These are phyloP conservation scores for Microplitis mediator DNA, from an alignment of 1,140 invertebrate genomes.

Conservation along the genomic window DNA sequence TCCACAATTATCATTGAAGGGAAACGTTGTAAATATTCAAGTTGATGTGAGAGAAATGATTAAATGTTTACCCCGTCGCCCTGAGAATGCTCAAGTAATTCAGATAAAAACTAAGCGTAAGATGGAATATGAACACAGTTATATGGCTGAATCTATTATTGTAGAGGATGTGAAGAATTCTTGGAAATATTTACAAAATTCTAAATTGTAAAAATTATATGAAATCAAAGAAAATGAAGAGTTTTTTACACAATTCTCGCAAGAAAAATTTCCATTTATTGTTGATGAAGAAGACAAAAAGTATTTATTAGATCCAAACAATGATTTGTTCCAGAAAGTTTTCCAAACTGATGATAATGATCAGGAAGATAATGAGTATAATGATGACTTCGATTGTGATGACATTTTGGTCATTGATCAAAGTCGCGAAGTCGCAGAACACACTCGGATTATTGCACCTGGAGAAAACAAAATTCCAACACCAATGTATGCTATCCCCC, in stretches of 20 bases:
- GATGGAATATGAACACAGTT: background rate
- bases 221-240: background rate
- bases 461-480: too few relatives aligned
- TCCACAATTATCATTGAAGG: conserved; percentile 21
- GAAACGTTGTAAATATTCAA: conserved; percentile 16
- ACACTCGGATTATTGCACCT: conserved; percentile 3
- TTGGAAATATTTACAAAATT: background rate
- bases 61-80: background rate
- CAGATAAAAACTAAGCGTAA: background rate
- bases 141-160: conserved; percentile 6
- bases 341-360: too few relatives aligned
- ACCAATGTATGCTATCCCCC: background rate
- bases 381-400: background rate
- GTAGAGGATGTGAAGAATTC: background rate
- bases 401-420: conserved; percentile 14
- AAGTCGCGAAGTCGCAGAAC: background rate
- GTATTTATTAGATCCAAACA: background rate
- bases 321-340: background rate
- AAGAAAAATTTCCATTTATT: background rate
- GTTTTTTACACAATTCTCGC: background rate
- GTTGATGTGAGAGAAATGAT: background rate
- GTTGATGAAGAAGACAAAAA: conserved; percentile 5
- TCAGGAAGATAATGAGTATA: too few relatives aligned
- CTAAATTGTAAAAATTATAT: background rate
- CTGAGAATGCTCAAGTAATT: background rate